A percentile compares a stretch with the other conserved stretches of the same genome.
phyloP scores from a whole-genome alignment of 2,888 invertebrate genomes.

The Teleiodes luculella region DNA sequence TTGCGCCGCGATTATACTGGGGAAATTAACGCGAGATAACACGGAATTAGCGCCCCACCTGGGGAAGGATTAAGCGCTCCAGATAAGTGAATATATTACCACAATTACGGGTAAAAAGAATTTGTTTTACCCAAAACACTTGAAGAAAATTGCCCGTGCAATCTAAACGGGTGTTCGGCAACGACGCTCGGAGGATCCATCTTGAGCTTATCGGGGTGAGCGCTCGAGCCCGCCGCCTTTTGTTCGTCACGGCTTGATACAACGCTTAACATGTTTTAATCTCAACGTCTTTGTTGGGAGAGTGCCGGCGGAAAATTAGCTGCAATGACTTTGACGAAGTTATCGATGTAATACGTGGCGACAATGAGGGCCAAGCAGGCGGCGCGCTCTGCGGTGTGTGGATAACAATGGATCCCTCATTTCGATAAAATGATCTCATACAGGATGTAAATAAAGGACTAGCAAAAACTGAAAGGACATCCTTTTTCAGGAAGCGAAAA shows the following conservation, averaged over 20 bases:
- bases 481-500: too few species aligned
- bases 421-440: neutral
- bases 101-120: constrained; percentile 58
- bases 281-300: constrained; percentile 50
- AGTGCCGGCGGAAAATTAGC: constrained; percentile 45
- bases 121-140: constrained; percentile 50
- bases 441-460: too few species aligned
- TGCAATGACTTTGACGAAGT: constrained; percentile 45
- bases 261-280: constrained; percentile 58
- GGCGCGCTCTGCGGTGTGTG: neutral
- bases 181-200: constrained; percentile 47
- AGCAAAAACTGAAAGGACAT: too few species aligned
- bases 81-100: constrained; percentile 70
- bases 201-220: constrained; percentile 50
- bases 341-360: constrained; percentile 40
- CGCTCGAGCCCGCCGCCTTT: constrained; percentile 42
- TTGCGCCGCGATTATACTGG: constrained; percentile 54
- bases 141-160: constrained; percentile 47
- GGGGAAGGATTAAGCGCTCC: constrained; percentile 57
- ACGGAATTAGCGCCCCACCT: constrained; percentile 58
- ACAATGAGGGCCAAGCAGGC: too few species aligned
- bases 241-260: constrained; percentile 50
- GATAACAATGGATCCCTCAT: neutral
- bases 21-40: constrained; percentile 70
- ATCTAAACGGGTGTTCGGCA: constrained; percentile 51